Conservation (phyloP, 2,888 invertebrate genomes). For the Brenthis hecate region DNA sequence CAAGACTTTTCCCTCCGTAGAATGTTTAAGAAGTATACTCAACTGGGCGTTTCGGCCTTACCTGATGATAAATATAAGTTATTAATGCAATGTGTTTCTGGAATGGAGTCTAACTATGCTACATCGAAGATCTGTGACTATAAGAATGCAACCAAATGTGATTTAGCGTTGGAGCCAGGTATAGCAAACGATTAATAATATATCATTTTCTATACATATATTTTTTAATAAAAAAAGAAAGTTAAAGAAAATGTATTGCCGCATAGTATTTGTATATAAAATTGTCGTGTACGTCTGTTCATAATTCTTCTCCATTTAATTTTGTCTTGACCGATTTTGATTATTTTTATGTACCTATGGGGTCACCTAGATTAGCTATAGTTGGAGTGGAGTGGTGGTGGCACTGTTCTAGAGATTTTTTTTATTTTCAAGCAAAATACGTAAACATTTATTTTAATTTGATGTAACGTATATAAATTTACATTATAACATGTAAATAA, state of each 20-base stretch:
- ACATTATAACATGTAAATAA: neutral
- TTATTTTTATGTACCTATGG: too few species aligned
- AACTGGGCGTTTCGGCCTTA: slow-evolving; percentile 88
- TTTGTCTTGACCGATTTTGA: too few species aligned
- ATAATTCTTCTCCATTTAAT: too few species aligned
- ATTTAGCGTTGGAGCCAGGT: slow-evolving; percentile 89
- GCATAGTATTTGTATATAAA: neutral
- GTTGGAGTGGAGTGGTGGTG: too few species aligned
- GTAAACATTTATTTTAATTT: too few species aligned
- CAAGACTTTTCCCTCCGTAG: slow-evolving; percentile 86
- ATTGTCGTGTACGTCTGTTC: too few species aligned
- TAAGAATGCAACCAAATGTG: slow-evolving; percentile 84
- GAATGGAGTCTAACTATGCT: slow-evolving; percentile 90
- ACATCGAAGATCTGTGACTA: slow-evolving; percentile 90
- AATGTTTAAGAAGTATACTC: slow-evolving; percentile 88
- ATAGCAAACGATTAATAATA: slow-evolving; percentile 33
- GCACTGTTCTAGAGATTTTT: too few species aligned
- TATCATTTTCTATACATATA: neutral
- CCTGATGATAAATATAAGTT: slow-evolving; percentile 85
- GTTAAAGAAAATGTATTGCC: neutral
- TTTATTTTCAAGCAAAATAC: too few species aligned
- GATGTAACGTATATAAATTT: slow-evolving; percentile 12
- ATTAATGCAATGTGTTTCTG: slow-evolving; percentile 83
- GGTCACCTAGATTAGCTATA: too few species aligned
- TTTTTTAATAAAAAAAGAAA: neutral